Evolutionary conservation across 2,113 vertebrate genomes (phyloP), one percentile per base, ranked within the genome.

Genomic region (Elephantulus edwardii): DNA sequence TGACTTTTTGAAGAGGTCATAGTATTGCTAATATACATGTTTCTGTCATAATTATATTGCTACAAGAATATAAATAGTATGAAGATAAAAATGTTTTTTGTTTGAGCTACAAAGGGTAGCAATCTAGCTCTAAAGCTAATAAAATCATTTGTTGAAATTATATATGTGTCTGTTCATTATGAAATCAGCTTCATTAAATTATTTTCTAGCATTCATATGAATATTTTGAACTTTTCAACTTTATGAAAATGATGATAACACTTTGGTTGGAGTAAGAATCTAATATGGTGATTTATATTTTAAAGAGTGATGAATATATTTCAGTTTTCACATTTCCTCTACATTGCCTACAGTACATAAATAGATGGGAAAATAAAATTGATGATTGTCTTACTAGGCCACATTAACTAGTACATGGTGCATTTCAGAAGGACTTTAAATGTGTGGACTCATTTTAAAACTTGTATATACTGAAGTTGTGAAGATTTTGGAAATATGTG

Each of bases 381-480:
- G 14, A 52, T 58, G 22, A 75, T 54, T 74, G 2, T 16, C 24
- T 90, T 75, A 40, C 44, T 44, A 78, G 13, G 35, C 20, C 22
- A 33, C 66, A 83, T 76, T 92, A 90, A 92, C 48, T 84, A 35
- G 9, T 60, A 4, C 17, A 76, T 24, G 48, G 64, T 75, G 44
- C 9, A 71, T 52, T 87, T 90, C 35, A 30, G 86, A 82, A 81
- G 20, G 17, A 91, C 87, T 64, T 66, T 44, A 71, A 94, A 92
- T 74, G 54, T 56, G n/a, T 48, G 75, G 62, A 90, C 52, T 95
- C 83, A 93, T 94, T 95, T 92, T 92, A 66, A 94, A 88, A 48
- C 68, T 81, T 87, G 5, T 75, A 91, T 95, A 88, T 90, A 89
- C 33, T 89, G 68, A 92, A 81, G 16, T 40, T 93, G 82, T 90